These are phyloP conservation scores for Ormyrus nitidulus DNA, from an alignment of 2,888 invertebrate species.

Conservation along the genomic window DNA sequence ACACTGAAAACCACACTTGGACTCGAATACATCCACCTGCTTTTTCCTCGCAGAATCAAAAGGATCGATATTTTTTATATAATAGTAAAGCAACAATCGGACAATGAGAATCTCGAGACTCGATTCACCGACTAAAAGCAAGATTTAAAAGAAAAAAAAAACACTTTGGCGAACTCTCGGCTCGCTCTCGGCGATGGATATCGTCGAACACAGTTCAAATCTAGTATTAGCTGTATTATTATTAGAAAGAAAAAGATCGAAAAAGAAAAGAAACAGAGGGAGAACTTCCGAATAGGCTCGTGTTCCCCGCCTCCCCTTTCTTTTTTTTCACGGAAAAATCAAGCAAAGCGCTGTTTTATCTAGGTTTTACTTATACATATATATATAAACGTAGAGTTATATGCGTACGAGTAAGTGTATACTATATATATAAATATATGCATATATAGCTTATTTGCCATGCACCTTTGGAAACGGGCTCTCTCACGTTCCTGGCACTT, in stretches of 20 bases:
- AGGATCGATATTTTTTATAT: conserved; percentile 34
- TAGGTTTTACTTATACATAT: conserved; percentile 29
- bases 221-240: conserved; percentile 60
- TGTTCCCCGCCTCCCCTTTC: neutral
- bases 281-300: conserved; percentile 24
- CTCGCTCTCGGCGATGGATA: conserved; percentile 56
- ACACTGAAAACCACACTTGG: conserved; percentile 14
- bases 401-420: conserved; percentile 35
- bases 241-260: too few relatives aligned
- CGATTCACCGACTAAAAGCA: conserved; percentile 19
- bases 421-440: conserved; percentile 10
- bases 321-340: conserved; percentile 5
- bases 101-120: conserved; percentile 33
- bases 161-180: conserved; percentile 3
- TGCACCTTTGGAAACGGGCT: conserved; percentile 46
- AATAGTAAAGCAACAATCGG: neutral
- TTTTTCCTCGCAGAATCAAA: conserved; percentile 11
- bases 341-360: conserved; percentile 13
- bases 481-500: conserved; percentile 54
- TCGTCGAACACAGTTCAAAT: conserved; percentile 58
- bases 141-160: conserved; percentile 3
- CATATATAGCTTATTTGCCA: conserved; percentile 49
- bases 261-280: conserved; percentile 5
- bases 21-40: neutral
- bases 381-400: conserved; percentile 22